These are phyloP conservation scores for Megastigmus dorsalis DNA, from an alignment of 2,888 invertebrate species.

Conservation along the genomic window DNA sequence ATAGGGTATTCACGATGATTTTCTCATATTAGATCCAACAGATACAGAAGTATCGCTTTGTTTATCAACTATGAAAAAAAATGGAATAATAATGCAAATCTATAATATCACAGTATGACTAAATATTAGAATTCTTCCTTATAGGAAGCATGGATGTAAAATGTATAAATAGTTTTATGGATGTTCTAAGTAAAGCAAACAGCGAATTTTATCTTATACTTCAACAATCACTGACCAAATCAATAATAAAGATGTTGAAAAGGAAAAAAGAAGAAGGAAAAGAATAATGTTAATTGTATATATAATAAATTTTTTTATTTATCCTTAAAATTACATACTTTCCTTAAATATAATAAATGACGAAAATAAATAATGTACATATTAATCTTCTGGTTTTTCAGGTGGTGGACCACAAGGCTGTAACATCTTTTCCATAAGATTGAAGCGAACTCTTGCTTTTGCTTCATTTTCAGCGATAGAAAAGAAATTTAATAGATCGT, in stretches of 20 bases:
- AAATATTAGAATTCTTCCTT: slow-evolving; percentile 81
- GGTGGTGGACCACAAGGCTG: slow-evolving; percentile 99
- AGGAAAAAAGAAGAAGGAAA: slow-evolving; percentile 52
- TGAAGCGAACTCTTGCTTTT: slow-evolving; percentile 95
- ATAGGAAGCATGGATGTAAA: slow-evolving; percentile 81
- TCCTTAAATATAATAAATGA: slow-evolving; percentile 11
- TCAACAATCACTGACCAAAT: slow-evolving; percentile 81
- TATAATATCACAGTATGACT: slow-evolving; percentile 79
- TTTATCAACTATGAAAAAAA: slow-evolving; percentile 60
- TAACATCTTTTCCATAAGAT: slow-evolving; percentile 98
- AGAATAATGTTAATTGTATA: slow-evolving; percentile 8
- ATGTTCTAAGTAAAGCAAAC: slow-evolving; percentile 80
- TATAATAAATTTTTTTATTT: slow-evolving; percentile 20
- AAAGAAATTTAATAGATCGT: slow-evolving; percentile 94
- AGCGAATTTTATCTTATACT: slow-evolving; percentile 81
- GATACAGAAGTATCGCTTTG: slow-evolving; percentile 77
- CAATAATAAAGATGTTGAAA: slow-evolving; percentile 72
- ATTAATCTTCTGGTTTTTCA: slow-evolving; percentile 93
- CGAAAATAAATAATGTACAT: slow-evolving; percentile 14
- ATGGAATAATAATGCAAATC: slow-evolving; percentile 76
- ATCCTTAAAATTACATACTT: slow-evolving; percentile 17
- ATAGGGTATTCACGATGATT: slow-evolving; percentile 79
- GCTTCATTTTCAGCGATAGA: slow-evolving; percentile 98
- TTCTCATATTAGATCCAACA: slow-evolving; percentile 83
- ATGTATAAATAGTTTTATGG: slow-evolving; percentile 78